A percentile compares a stretch with the other conserved stretches of the same genome.
phyloP scores from a whole-genome alignment of 2,113 vertebrate genomes.

The Marcusenius ussheri region DNA sequence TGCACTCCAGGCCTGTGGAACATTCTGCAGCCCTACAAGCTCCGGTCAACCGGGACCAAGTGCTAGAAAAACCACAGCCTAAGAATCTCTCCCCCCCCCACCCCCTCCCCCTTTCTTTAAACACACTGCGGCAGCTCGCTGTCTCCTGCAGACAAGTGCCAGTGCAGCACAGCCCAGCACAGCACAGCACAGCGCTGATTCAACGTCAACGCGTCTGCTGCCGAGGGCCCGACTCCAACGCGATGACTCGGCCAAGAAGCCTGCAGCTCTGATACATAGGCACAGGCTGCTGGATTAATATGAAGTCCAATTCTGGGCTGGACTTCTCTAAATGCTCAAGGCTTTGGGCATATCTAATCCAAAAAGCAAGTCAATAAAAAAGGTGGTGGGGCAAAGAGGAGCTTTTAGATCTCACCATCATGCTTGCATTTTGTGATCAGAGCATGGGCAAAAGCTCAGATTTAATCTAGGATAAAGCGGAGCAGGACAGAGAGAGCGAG shows the following conservation, averaged over 20 bases:
- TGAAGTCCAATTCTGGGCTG: not conserved
- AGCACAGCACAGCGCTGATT: not conserved
- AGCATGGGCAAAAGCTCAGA: slow-evolving; percentile 15
- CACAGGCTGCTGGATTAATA: not conserved
- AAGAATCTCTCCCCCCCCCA: not conserved
- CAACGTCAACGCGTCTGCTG: not conserved
- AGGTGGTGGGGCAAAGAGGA: not conserved
- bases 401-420: not conserved
- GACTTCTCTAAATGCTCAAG: not conserved
- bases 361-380: not conserved
- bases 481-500: not conserved
- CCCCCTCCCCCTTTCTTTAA: not conserved
- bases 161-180: not conserved
- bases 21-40: not conserved
- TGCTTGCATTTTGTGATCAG: slow-evolving; percentile 29
- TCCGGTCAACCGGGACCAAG: not conserved
- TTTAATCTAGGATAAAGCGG: slow-evolving; percentile 32
- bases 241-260: not conserved
- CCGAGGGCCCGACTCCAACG: not conserved
- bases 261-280: not conserved
- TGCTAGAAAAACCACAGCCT: not conserved
- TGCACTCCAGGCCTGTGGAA: not conserved
- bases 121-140: not conserved
- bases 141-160: not conserved
- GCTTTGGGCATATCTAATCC: not conserved